Conservation (phyloP, 2,113 vertebrate species). For the Hemiprocne comata region DNA sequence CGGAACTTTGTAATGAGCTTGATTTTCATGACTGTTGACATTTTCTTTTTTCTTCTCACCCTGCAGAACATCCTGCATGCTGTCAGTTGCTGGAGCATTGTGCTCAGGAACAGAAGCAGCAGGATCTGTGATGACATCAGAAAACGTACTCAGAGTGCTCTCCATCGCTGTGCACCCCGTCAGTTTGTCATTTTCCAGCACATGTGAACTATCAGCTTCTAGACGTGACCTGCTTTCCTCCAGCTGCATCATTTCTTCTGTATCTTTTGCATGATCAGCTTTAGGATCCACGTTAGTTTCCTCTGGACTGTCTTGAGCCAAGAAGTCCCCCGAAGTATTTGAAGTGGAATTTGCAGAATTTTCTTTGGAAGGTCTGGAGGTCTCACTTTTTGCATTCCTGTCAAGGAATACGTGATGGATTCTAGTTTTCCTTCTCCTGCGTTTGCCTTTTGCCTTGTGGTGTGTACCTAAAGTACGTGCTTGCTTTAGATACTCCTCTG, state of each 20-base stretch:
- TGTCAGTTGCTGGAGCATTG: background rate
- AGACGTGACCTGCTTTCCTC: background rate
- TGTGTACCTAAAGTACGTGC: background rate
- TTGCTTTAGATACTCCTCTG: conserved; percentile 31
- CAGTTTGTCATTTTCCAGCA: background rate
- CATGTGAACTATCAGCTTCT: background rate
- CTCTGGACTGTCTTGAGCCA: background rate
- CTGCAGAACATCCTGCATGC: background rate
- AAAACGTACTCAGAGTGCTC: accelerated
- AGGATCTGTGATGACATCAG: background rate
- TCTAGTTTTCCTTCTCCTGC: conserved; percentile 59
- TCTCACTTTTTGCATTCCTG: background rate
- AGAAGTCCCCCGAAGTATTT: background rate
- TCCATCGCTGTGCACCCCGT: accelerated
- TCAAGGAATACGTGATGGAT: background rate
- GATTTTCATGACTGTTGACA: conserved; percentile 22
- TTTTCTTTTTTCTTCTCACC: conserved; percentile 33
- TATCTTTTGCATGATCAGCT: background rate
- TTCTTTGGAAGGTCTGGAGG: background rate
- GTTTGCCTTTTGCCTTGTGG: conserved; percentile 68
- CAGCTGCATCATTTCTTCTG: background rate
- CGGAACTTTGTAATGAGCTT: conserved; percentile 40
- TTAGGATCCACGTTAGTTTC: background rate
- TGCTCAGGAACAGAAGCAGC: background rate
- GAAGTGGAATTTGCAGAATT: background rate